Evolutionary conservation across 2,113 vertebrate genomes (phyloP).

Genomic region (Elanus axillaris): DNA sequence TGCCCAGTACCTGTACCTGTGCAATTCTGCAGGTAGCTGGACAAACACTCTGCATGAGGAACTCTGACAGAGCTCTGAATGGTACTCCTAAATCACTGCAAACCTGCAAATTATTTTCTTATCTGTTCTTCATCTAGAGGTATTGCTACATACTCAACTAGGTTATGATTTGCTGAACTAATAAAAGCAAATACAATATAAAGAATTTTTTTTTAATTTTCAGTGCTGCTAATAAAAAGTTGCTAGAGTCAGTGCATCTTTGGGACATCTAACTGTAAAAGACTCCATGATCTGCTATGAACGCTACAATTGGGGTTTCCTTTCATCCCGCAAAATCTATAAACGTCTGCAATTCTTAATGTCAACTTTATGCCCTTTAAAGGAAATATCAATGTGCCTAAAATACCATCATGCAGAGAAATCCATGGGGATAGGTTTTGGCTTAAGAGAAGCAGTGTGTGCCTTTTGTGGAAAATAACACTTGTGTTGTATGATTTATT

Average conservation of each 20-base stretch:
- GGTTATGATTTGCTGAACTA: background rate
- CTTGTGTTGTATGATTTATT: slow-evolving; percentile 13
- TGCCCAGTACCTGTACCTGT: background rate
- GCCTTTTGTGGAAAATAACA: background rate
- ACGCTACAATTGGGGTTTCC: background rate
- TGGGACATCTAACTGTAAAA: background rate
- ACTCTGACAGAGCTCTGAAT: background rate
- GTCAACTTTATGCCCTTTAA: background rate
- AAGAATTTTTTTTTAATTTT: background rate
- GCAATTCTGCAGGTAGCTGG: background rate
- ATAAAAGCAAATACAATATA: background rate
- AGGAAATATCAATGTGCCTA: background rate
- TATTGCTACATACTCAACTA: background rate
- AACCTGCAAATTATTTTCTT: background rate
- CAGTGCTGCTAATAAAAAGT: background rate
- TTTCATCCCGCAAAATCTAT: background rate
- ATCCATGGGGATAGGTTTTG: background rate
- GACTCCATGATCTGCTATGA: background rate
- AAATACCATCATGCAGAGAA: background rate
- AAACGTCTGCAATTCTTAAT: background rate
- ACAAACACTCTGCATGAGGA: background rate
- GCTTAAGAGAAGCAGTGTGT: background rate
- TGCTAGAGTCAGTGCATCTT: background rate
- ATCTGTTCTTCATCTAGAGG: background rate
- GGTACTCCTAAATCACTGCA: background rate